These are phyloP conservation scores for Brotula barbata DNA, from an alignment of 2,797 vertebrate species.

Conservation along the genomic window DNA sequence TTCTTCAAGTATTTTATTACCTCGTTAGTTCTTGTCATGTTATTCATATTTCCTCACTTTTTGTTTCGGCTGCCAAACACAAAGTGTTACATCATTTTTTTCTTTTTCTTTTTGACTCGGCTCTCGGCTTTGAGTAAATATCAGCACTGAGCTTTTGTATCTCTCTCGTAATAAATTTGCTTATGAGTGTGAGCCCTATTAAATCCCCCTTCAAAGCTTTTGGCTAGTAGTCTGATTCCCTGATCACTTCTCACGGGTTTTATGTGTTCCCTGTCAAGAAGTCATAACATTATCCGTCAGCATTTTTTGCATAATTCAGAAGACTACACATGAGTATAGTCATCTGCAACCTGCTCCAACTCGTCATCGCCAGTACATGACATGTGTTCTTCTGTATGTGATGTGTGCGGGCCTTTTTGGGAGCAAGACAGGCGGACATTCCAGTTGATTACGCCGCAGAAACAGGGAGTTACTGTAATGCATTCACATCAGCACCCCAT, in stretches of 20 bases:
- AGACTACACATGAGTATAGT: conserved; percentile 7
- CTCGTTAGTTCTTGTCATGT: too few species aligned
- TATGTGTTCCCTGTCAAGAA: conserved; percentile 50
- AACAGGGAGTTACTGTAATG: conserved; percentile 31
- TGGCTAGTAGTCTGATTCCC: conserved; percentile 23
- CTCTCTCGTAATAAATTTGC: not conserved
- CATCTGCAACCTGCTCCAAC: conserved; percentile 58
- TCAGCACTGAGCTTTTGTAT: not conserved
- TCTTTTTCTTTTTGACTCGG: too few species aligned
- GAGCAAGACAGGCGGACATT: conserved; percentile 30
- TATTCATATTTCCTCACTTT: too few species aligned
- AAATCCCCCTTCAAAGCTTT: conserved; percentile 5
- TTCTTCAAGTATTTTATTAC: too few species aligned
- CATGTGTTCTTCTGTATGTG: conserved; percentile 26
- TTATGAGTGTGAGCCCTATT: conserved; percentile 1
- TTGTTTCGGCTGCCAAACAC: too few species aligned
- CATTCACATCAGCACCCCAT: conserved; percentile 34
- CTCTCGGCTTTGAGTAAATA: not conserved
- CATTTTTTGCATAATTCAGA: conserved; percentile 52
- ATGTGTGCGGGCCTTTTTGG: conserved; percentile 23
- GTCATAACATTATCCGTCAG: conserved; percentile 48
- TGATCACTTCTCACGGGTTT: conserved; percentile 58
- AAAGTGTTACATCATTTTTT: too few species aligned
- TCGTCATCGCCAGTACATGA: conserved; percentile 53
- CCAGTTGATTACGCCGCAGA: conserved; percentile 46